A percentile compares a stretch with the other conserved stretches of the same genome.
These are phyloP conservation scores for Slavum lentiscoides DNA, from an alignment of 2,888 invertebrate species.

Conservation along the genomic window DNA sequence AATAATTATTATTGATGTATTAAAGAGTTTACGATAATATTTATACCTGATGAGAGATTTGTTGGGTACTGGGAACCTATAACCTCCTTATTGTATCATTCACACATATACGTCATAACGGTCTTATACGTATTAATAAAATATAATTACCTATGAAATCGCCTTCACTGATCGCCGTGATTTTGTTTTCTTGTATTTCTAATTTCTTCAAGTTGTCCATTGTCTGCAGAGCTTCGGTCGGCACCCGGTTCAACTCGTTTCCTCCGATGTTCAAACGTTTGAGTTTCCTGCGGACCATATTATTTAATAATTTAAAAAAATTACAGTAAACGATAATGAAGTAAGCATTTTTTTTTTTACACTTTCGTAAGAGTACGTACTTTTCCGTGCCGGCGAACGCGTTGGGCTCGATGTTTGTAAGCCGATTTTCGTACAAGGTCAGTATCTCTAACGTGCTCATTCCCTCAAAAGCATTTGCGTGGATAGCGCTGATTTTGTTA, in stretches of 20 bases:
- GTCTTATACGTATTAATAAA: too few relatives aligned
- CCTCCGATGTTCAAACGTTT: constrained; percentile 84
- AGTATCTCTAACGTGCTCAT: constrained; percentile 84
- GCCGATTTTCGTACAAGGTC: constrained; percentile 83
- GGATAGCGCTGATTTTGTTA: constrained; percentile 78
- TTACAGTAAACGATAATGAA: neutral
- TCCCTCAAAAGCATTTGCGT: constrained; percentile 81
- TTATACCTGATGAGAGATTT: neutral
- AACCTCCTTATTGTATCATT: neutral
- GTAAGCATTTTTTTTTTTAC: neutral
- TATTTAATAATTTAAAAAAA: neutral
- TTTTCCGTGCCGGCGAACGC: constrained; percentile 86
- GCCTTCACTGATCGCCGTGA: constrained; percentile 75
- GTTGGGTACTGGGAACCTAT: neutral
- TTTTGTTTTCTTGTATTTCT: constrained; percentile 85
- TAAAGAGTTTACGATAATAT: neutral
- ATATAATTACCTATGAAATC: constrained; percentile 76
- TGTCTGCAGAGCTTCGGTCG: constrained; percentile 78
- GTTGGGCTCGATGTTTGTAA: constrained; percentile 76
- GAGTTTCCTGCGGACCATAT: constrained; percentile 68
- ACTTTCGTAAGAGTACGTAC: constrained; percentile 61
- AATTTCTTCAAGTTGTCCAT: constrained; percentile 81
- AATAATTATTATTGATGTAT: neutral
- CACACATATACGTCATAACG: too few relatives aligned
- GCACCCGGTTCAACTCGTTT: constrained; percentile 76